Base-by-base conservation (phyloP, 2,797 vertebrate genomes). In the Melanotaenia trifasciata region DNA sequence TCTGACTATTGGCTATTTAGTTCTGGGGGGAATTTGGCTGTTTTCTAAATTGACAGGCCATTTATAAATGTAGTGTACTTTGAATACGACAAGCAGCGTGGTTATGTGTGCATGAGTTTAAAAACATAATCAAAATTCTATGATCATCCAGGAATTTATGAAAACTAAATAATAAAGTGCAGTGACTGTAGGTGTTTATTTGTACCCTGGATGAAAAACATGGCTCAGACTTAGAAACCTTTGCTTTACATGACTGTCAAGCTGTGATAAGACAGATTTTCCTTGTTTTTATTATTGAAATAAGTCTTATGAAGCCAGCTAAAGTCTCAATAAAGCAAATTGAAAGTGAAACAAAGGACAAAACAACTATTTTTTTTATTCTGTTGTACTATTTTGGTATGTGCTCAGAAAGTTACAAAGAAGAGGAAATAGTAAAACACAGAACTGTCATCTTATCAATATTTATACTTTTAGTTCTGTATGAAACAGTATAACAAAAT, bases 1-100 rank as follows among this genome's bases (percentile, higher is more conserved):
- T 81, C 28, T 53, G 35, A 68, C 36, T 59, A 70, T 70, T 11
- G n/a, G 20, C 10, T n/a, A 51, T 47, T 20, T 24, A 51, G 47
- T 51, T 47, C 3, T 50, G n/a, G 1, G 20, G 20, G 47, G 47
- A n/a, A n/a, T 50, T 50, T n/a, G 18, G 9, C 18, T 7, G 45
- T 47, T 50, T n/a, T 9, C 20, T n/a, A n/a, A 22, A n/a, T 50
- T 18, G 18, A 16, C 16, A 45, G 18, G 13, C 43, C 6, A 47
- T 47, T 20, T 20, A 47, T 47, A n/a, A 2, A 20, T 47, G n/a
- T 47, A 16, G 4, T 13, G 11, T 14, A 38, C 11, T 3, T 4
- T 13, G 35, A 38, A 38, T 38, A 14, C 36, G 12, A 38, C 11
- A 38, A 38, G 18, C 5, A 45, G 43, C 2, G 1, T 18, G 16